Percentiles rank a stretch among this genome's conserved stretches.
Conservation (phyloP, 37 sponge, comb jelly and placozoan genomes). For the Axinella damicornis region DNA sequence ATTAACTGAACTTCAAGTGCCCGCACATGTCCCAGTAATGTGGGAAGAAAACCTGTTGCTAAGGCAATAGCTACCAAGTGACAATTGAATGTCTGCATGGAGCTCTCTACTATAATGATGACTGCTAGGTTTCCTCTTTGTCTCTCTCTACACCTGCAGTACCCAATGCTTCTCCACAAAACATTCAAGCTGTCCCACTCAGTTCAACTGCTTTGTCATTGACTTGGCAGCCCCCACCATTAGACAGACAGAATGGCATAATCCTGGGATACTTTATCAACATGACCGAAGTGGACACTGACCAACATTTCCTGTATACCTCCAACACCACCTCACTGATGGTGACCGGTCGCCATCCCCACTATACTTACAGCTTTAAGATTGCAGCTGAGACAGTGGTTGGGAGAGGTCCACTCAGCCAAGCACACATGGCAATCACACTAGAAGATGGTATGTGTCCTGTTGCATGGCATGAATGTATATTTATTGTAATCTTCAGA, state of each 20-base stretch:
- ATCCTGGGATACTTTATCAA: constrained; percentile 12
- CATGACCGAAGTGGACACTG: constrained; percentile 9
- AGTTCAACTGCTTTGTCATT: constrained; percentile 4
- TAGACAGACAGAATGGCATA: constrained; percentile 22
- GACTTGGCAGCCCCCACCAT: constrained; percentile 19
- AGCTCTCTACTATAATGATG: too few relatives aligned
- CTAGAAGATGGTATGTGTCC: not conserved
- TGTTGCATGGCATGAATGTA: too few relatives aligned
- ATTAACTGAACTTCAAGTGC: too few relatives aligned
- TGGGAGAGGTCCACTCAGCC: constrained; percentile 1
- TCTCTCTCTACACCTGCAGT: not conserved
- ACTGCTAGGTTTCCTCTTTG: too few relatives aligned
- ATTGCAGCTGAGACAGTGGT: constrained; percentile 14
- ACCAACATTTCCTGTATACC: not conserved
- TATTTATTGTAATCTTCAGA: too few relatives aligned
- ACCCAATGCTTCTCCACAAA: constrained; percentile 24
- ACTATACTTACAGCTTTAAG: not conserved
- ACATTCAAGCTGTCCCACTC: not conserved
- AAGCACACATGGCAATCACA: not conserved
- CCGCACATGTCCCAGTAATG: too few relatives aligned
- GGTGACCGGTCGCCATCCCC: not conserved
- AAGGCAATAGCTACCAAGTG: too few relatives aligned
- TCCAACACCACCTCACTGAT: not conserved
- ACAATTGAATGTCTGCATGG: too few relatives aligned
- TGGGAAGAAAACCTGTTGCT: too few relatives aligned